Evolutionary conservation across 2,888 invertebrate genomes (phyloP).

Genomic region (Eupeodes latifasciatus): DNA sequence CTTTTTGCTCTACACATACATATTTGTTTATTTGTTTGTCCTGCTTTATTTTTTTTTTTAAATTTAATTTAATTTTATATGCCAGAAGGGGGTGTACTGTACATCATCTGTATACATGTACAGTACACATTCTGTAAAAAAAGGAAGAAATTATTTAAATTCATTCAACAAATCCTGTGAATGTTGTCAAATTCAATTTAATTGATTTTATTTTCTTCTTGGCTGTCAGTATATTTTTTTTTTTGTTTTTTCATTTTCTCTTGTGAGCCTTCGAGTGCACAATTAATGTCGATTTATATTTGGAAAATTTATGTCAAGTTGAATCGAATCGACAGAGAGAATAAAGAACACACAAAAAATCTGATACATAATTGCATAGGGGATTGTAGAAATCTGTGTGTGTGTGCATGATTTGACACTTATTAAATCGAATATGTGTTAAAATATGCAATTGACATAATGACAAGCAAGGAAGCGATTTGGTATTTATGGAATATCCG

Average conservation of each 20-base stretch:
- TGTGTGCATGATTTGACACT: constrained; percentile 61
- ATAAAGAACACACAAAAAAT: constrained; percentile 4
- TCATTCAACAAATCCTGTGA: constrained; percentile 69
- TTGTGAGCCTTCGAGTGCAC: constrained; percentile 49
- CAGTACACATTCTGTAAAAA: not conserved
- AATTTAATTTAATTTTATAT: constrained; percentile 36
- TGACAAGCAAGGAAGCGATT: constrained; percentile 49
- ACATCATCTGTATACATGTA: too few species aligned
- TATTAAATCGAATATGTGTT: constrained; percentile 64
- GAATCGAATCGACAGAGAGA: not conserved
- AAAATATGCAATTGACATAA: constrained; percentile 59
- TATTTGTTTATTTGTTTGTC: constrained; percentile 9
- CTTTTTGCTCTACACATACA: constrained; percentile 39
- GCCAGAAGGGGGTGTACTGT: constrained; percentile 18
- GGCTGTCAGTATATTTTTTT: constrained; percentile 33
- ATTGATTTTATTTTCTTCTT: constrained; percentile 51
- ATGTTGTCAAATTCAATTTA: constrained; percentile 68
- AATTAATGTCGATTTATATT: constrained; percentile 69
- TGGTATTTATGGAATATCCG: not conserved
- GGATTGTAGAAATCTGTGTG: not conserved
- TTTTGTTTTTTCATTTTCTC: not conserved
- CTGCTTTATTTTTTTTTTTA: constrained; percentile 34
- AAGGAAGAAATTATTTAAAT: constrained; percentile 63
- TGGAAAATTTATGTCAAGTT: constrained; percentile 20
- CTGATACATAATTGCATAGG: constrained; percentile 63